phyloP scores from a whole-genome alignment of 2,888 invertebrate genomes.

The Dichetophora obliterata region DNA sequence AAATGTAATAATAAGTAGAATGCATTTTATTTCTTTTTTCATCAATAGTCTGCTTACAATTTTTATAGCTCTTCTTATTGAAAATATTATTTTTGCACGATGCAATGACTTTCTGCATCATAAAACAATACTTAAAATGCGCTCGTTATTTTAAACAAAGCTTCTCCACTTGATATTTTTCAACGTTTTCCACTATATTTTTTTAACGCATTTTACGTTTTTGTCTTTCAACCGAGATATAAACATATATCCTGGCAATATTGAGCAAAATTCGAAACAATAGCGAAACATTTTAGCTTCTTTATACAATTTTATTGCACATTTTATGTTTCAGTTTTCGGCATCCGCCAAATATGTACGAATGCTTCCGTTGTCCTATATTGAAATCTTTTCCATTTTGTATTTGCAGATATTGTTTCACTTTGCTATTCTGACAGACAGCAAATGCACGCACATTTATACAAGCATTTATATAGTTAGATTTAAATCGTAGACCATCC shows the following conservation, averaged over 20 bases:
- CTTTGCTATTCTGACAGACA: no score
- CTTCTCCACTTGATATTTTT: constrained; percentile 3
- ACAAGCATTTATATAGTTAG: no score
- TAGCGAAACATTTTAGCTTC: constrained; percentile 21
- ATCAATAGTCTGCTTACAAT: no score
- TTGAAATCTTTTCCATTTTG: constrained; percentile 27
- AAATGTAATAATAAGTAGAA: no score
- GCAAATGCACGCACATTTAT: no score
- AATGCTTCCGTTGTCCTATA: constrained; percentile 27
- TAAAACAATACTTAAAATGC: constrained; percentile 19
- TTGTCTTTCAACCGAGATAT: neutral
- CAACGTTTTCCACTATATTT: neutral
- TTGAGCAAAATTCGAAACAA: constrained; percentile 44
- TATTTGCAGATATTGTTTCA: no score
- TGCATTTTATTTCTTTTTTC: no score
- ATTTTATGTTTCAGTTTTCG: constrained; percentile 49
- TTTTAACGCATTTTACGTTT: neutral
- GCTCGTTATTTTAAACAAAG: constrained; percentile 3
- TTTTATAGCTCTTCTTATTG: no score
- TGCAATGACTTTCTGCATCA: constrained; percentile 31
- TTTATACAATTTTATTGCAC: constrained; percentile 49
- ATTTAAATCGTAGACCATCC: no score
- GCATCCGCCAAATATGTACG: constrained; percentile 43
- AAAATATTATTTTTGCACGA: neutral
- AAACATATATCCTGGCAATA: constrained; percentile 53